These are phyloP conservation scores for Resseliella maxima DNA, from an alignment of 2,888 invertebrate species.

Conservation along the genomic window DNA sequence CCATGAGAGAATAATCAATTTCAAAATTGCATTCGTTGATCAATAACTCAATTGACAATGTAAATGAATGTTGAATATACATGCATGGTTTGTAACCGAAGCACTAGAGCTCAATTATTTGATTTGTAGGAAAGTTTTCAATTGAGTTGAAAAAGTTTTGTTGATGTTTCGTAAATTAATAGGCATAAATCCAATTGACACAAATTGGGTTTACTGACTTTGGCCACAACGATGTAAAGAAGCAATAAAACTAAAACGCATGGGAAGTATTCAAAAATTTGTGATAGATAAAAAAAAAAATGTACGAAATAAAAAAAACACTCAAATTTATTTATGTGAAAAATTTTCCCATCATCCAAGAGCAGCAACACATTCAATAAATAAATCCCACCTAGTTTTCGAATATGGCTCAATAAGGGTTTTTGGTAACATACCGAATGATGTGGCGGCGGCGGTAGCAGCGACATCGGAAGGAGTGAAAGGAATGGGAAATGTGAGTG, in stretches of 20 bases:
- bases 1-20: no score
- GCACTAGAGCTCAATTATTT: not conserved
- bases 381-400: slow-evolving; percentile 9
- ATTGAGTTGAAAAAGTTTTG: slow-evolving; percentile 33
- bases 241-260: slow-evolving; percentile 20
- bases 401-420: not conserved
- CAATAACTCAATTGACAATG: not conserved
- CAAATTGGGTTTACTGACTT: slow-evolving; percentile 39
- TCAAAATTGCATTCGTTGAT: no score
- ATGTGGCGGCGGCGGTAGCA: not conserved
- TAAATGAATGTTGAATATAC: not conserved
- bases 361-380: not conserved
- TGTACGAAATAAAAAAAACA: not conserved
- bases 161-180: slow-evolving; percentile 31
- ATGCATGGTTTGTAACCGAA: not conserved
- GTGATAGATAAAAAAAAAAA: not conserved
- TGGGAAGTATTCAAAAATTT: not conserved
- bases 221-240: slow-evolving; percentile 6
- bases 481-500: not conserved
- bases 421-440: not conserved
- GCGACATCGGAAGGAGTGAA: not conserved
- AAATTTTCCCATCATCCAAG: not conserved
- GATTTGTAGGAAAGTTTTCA: slow-evolving; percentile 6
- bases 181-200: slow-evolving; percentile 34
- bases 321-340: not conserved